Percentiles rank a stretch among this genome's conserved stretches.
These are phyloP conservation scores for Stenodera caucasica DNA, from an alignment of 2,888 invertebrate genomes.

Conservation along the genomic window DNA sequence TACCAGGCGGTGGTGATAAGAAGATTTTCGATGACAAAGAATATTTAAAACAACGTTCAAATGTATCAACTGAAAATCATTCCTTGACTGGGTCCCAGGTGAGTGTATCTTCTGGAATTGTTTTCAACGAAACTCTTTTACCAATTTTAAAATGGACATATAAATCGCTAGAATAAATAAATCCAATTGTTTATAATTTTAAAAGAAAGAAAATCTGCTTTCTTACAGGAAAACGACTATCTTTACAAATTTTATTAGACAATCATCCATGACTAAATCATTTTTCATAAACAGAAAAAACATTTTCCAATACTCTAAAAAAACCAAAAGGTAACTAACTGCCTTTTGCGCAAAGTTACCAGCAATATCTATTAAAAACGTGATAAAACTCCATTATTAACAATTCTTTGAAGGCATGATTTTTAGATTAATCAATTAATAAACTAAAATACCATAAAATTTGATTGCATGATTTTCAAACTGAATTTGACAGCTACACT, in stretches of 20 bases:
- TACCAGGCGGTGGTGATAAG: constrained; percentile 90
- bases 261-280: constrained; percentile 8
- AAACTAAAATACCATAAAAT: not conserved
- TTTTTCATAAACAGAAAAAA: constrained; percentile 22
- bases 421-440: not conserved
- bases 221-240: constrained; percentile 43
- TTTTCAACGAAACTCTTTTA: constrained; percentile 28
- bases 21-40: constrained; percentile 93
- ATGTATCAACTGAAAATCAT: constrained; percentile 58
- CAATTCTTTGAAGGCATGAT: not conserved
- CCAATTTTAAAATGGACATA: constrained; percentile 31
- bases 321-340: constrained; percentile 13
- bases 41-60: constrained; percentile 77
- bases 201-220: constrained; percentile 26
- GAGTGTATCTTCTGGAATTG: constrained; percentile 41
- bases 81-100: constrained; percentile 62
- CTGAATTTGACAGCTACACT: not conserved
- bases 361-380: constrained; percentile 7
- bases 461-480: not conserved
- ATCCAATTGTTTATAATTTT: constrained; percentile 2
- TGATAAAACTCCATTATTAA: not conserved
- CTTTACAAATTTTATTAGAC: constrained; percentile 47
- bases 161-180: constrained; percentile 10
- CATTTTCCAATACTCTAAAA: constrained; percentile 14
- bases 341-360: constrained; percentile 11